These are phyloP conservation scores for Patella caerulea DNA, from an alignment of 2,888 invertebrate genomes.

Conservation along the genomic window DNA sequence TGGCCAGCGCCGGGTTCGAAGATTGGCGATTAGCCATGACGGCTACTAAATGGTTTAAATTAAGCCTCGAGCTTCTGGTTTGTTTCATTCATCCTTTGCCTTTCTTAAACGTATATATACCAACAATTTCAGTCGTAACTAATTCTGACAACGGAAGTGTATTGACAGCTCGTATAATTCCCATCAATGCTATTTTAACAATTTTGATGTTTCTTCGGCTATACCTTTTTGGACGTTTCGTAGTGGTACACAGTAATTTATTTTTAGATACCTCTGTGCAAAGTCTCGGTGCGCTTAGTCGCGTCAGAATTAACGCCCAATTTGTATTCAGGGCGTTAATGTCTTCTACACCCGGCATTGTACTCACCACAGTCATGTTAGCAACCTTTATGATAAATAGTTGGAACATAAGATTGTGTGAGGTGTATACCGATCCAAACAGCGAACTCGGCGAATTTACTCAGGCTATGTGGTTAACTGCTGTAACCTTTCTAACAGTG, in stretches of 20 bases:
- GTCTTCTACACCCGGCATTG: constrained; percentile 54
- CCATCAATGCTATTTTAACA: constrained; percentile 56
- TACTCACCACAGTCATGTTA: constrained; percentile 52
- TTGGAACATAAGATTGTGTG: constrained; percentile 58
- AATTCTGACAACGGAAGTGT: constrained; percentile 36
- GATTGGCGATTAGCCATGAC: constrained; percentile 57
- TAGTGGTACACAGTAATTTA: constrained; percentile 59
- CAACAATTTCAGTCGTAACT: constrained; percentile 46
- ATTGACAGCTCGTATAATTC: constrained; percentile 43
- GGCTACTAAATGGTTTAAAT: constrained; percentile 47
- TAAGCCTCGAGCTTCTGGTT: constrained; percentile 47
- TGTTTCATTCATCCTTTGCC: constrained; percentile 61
- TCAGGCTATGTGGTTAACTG: constrained; percentile 61
- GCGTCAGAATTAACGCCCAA: constrained; percentile 60
- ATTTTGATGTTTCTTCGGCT: constrained; percentile 59
- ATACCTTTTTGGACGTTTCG: constrained; percentile 54
- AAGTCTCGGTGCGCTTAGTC: constrained; percentile 60
- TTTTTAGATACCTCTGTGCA: constrained; percentile 61
- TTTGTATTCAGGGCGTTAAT: constrained; percentile 61
- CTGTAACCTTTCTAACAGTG: constrained; percentile 60
- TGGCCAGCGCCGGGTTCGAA: constrained; percentile 53
- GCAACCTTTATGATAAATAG: constrained; percentile 56
- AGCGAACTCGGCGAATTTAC: constrained; percentile 44
- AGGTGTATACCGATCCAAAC: constrained; percentile 51
- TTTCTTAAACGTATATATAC: constrained; percentile 40